A percentile compares a stretch with the other conserved stretches of the same genome.
phyloP scores from a whole-genome alignment of 2,888 invertebrate species.

The Lottia gigantea region DNA sequence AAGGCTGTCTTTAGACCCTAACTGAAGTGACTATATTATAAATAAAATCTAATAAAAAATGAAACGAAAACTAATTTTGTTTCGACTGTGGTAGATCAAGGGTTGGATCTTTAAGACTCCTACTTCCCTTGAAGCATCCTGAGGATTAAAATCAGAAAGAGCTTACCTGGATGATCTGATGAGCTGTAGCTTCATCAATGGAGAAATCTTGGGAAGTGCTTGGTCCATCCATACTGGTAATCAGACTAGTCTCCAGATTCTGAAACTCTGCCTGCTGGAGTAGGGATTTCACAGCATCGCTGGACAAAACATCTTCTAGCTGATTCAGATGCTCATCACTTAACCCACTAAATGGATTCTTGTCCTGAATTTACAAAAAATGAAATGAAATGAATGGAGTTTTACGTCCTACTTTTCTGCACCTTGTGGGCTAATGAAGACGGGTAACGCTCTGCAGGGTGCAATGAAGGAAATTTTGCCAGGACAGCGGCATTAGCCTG shows the following conservation, averaged over 20 bases:
- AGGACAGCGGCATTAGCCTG: too few species aligned
- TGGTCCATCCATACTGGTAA: conserved; percentile 15
- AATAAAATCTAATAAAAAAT: too few species aligned
- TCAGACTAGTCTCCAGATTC: conserved; percentile 19
- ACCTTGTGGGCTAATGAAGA: too few species aligned
- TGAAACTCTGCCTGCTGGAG: conserved; percentile 43
- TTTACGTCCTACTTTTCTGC: too few species aligned
- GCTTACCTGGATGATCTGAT: conserved; percentile 25
- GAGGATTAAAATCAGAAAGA: not conserved
- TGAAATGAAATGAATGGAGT: too few species aligned
- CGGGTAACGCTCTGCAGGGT: too few species aligned
- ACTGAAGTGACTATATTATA: too few species aligned
- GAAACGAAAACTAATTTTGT: too few species aligned
- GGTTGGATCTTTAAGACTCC: not conserved
- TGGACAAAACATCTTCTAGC: conserved; percentile 54
- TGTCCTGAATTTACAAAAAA: conserved; percentile 38
- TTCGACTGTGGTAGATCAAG: too few species aligned
- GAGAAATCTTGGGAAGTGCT: not conserved
- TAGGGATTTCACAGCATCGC: conserved; percentile 49
- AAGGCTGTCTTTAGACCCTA: too few species aligned
- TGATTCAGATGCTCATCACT: conserved; percentile 57
- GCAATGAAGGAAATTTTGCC: too few species aligned
- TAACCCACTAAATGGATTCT: conserved; percentile 56
- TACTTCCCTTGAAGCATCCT: not conserved
- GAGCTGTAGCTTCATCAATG: conserved; percentile 23